Evolutionary conservation across 1,140 invertebrate species (phyloP).

Genomic region (Bombus impatiens): DNA sequence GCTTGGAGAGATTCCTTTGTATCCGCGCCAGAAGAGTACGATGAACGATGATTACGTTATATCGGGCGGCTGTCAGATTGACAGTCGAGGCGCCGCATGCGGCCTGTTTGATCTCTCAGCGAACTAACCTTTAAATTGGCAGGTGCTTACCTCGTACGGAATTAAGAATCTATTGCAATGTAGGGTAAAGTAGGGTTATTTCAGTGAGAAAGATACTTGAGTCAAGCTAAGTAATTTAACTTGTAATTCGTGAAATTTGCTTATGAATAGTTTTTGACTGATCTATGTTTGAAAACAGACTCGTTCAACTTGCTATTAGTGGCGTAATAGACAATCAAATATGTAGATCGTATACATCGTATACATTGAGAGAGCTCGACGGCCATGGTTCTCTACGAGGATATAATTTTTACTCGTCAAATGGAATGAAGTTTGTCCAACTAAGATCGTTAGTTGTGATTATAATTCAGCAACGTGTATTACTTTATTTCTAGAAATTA

Average conservation of each 20-base stretch:
- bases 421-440: background rate
- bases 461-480: background rate
- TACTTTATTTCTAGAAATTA: background rate
- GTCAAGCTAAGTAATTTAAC: background rate
- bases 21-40: constrained; percentile 31
- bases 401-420: background rate
- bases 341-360: background rate
- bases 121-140: constrained; percentile 57
- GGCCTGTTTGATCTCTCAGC: constrained; percentile 50
- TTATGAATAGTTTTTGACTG: background rate
- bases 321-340: background rate
- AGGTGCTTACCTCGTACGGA: constrained; percentile 41
- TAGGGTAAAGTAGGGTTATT: background rate
- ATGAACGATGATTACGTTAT: constrained; percentile 52
- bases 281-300: background rate
- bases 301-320: background rate
- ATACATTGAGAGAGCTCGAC: background rate
- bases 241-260: background rate
- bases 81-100: constrained; percentile 54
- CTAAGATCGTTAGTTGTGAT: too few relatives aligned
- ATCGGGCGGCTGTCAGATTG: constrained; percentile 53
- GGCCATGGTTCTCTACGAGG: background rate
- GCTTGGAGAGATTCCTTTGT: constrained; percentile 35
- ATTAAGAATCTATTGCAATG: background rate
- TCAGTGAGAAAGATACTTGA: background rate